phyloP scores from a whole-genome alignment of 2,113 vertebrate species.

The Apaloderma vittatum region DNA sequence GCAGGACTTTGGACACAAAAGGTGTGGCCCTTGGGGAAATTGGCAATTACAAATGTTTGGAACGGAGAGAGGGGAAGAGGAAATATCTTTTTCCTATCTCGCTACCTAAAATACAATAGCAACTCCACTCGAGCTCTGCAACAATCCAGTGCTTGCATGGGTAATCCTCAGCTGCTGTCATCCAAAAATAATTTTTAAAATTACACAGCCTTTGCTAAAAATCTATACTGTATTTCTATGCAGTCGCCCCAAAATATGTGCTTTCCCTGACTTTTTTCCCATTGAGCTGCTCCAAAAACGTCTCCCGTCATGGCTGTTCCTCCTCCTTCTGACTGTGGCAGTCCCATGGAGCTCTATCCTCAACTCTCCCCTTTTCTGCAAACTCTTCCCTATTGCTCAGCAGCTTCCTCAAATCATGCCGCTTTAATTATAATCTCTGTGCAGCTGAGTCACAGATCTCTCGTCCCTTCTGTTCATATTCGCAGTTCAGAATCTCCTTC shows the following conservation, averaged over 20 bases:
- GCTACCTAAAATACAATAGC: neutral
- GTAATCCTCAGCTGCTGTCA: neutral
- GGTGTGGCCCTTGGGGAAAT: neutral
- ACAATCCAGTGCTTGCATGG: neutral
- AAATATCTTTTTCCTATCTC: neutral
- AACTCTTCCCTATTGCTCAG: conserved; percentile 10
- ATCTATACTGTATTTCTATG: neutral
- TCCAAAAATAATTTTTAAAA: neutral
- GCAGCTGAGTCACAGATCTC: conserved; percentile 51
- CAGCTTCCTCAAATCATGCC: conserved; percentile 61
- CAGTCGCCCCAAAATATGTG: neutral
- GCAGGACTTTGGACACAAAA: neutral
- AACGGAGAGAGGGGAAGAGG: neutral
- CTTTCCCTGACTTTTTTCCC: neutral
- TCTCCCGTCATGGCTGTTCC: neutral
- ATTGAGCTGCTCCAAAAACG: neutral
- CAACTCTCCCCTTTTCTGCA: neutral
- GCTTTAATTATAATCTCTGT: conserved; percentile 66
- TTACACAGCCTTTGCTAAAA: neutral
- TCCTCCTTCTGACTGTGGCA: neutral
- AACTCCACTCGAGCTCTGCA: neutral
- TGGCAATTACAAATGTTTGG: neutral
- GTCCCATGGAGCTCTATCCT: neutral
- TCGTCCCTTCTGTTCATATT: conserved; percentile 64
- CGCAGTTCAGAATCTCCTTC: conserved; percentile 46